phyloP scores from a whole-genome alignment of 2,888 invertebrate genomes.

The Priocnemis perturbator region DNA sequence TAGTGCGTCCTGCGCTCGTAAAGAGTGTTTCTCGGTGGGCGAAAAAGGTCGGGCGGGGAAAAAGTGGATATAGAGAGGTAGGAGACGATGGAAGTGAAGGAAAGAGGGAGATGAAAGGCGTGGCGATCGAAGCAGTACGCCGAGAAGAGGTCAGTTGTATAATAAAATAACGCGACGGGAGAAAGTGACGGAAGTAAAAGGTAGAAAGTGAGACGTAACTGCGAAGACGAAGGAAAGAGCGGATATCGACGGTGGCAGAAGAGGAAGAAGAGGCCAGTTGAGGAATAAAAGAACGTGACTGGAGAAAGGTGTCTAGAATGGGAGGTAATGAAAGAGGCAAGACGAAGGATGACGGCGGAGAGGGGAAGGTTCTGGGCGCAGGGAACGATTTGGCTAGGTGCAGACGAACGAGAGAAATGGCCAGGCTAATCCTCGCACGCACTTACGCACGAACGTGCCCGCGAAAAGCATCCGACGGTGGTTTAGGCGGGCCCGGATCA shows the following conservation, averaged over 20 bases:
- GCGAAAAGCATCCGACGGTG: conserved; percentile 42
- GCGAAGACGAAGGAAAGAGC: no score
- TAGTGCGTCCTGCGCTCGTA: conserved; percentile 26
- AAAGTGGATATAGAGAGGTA: background rate
- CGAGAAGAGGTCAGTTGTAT: no score
- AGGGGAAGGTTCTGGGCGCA: background rate
- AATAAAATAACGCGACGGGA: no score
- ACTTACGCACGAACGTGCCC: conserved; percentile 51
- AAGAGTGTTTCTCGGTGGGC: conserved; percentile 32
- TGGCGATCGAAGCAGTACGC: no score
- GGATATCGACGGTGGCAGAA: no score
- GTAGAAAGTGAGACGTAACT: no score
- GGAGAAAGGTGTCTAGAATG: background rate
- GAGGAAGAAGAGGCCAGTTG: no score
- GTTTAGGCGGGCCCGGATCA: conserved; percentile 40
- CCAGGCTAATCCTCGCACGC: conserved; percentile 53
- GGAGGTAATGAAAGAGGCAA: background rate
- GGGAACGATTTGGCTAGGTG: conserved; percentile 6
- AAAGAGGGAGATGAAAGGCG: background rate
- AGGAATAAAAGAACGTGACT: no score
- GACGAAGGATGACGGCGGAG: background rate
- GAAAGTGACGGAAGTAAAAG: no score
- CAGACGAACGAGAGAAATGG: conserved; percentile 37
- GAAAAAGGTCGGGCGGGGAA: conserved; percentile 1
- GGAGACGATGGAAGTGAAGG: background rate